phyloP scores from a whole-genome alignment of 37 sponge, comb jelly and placozoan genomes.

The Beroe forskalii region DNA sequence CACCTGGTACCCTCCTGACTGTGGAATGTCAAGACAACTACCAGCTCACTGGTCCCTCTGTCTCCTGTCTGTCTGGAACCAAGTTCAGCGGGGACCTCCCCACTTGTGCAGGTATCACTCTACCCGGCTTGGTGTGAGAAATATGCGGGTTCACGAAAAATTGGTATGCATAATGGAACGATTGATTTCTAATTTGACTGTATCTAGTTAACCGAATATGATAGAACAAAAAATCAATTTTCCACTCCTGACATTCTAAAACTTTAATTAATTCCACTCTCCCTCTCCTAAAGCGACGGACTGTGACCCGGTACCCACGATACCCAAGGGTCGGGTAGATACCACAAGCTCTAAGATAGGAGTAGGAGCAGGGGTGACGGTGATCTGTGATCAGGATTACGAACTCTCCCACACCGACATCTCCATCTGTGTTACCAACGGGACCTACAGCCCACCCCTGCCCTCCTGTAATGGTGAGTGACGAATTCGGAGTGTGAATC shows the following conservation, averaged over 20 bases:
- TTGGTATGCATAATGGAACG: no score
- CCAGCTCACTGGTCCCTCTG: neutral
- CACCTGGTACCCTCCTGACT: neutral
- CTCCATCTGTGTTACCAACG: slow-evolving; percentile 20
- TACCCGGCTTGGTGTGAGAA: no score
- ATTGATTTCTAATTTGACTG: no score
- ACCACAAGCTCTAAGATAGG: neutral
- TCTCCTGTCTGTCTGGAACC: neutral
- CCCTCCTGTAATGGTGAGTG: slow-evolving; percentile 19
- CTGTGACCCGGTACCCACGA: neutral
- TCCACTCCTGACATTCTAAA: no score
- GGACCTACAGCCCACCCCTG: neutral
- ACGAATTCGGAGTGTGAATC: no score
- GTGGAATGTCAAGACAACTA: slow-evolving; percentile 15
- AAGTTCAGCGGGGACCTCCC: neutral
- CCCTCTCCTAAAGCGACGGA: no score
- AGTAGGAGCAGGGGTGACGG: neutral
- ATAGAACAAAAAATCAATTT: no score
- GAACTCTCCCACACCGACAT: neutral
- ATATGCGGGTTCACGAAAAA: no score
- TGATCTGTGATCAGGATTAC: slow-evolving; percentile 23
- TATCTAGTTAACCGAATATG: no score
- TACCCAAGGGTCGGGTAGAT: neutral
- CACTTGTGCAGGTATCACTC: neutral
- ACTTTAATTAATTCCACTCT: no score